Evolutionary conservation across 2,888 invertebrate species (phyloP), one percentile per base, ranked within the genome.

Genomic region (Cybosia mesomella): DNA sequence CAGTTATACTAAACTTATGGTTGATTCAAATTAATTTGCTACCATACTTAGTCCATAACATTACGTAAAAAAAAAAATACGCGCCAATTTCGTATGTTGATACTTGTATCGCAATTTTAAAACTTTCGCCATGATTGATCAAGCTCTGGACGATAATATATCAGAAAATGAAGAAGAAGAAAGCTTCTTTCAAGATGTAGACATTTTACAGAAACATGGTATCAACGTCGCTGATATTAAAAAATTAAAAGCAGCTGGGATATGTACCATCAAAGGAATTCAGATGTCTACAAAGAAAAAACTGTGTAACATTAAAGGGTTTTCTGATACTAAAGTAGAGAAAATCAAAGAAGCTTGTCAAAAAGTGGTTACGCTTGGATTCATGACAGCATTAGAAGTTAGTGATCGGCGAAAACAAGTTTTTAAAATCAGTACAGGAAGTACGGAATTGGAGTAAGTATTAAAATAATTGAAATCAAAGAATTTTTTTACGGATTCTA

Each of bases 191-290:
- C 97, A 97, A 92, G 97, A 97, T 86, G 96, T 97, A 66, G 97
- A 97, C 86, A 89, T 97, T 66, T 85, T 96, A 77, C 91, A 95
- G 81, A 96, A 96, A 79, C 95, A 96, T 82, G 95, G 96, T n/a
- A 95, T 96, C 67, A 96, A 97, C 89, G 96, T 96, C 59, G 96
- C 97, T 5, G 98, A 98, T 85, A 96, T 98, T 36, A 97, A 97
- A 91, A 97, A 97, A 88, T 88, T 98, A 77, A 97, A 98, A 89
- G 94, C 95, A 18, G 95, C 96, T 60, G 98, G 98, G 75, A 97
- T 98, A 82, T 97, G 97, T 83, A 98, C 98, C 0, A 96, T 98
- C 61, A 97, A 97, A 93, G 98, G 98, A 0, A 95, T 98, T 67
- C 97, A 97, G 87, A 98, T 98, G 98, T 96, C 96, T 2, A 97